Percentiles rank a stretch among this genome's conserved stretches.
These are phyloP conservation scores for Eulemur coronatus DNA, from an alignment of 2,797 vertebrate species.

Conservation along the genomic window DNA sequence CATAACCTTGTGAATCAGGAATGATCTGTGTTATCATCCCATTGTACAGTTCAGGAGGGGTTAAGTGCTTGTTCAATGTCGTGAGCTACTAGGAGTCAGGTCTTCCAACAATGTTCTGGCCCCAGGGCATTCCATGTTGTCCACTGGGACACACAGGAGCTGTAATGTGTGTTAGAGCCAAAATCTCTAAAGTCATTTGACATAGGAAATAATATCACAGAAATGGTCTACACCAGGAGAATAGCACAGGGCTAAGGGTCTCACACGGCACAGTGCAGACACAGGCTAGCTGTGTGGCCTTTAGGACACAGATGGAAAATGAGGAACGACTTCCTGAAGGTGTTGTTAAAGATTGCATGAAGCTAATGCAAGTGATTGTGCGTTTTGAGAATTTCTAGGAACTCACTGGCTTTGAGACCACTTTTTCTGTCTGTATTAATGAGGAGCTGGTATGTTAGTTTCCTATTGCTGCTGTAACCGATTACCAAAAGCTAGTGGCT, in stretches of 20 bases:
- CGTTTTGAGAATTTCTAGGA: not conserved
- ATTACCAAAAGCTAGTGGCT: not conserved
- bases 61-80: not conserved
- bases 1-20: not conserved
- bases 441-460: not conserved
- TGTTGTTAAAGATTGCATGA: not conserved
- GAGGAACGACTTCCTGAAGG: not conserved
- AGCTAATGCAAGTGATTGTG: not conserved
- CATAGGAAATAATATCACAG: not conserved
- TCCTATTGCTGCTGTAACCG: not conserved
- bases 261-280: not conserved
- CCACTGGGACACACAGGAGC: accelerated
- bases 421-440: not conserved
- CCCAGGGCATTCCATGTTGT: not conserved
- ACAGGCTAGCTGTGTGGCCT: not conserved
- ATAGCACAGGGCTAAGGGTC: not conserved
- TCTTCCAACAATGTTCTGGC: not conserved
- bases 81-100: not conserved
- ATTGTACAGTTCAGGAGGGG: slow-evolving; percentile 52
- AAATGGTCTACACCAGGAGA: not conserved
- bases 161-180: not conserved
- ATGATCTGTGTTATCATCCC: slow-evolving; percentile 23
- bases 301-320: not conserved
- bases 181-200: not conserved
- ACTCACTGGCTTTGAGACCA: not conserved